Conservation (phyloP, 1,140 invertebrate genomes). For the Drosophila setifemur region DNA sequence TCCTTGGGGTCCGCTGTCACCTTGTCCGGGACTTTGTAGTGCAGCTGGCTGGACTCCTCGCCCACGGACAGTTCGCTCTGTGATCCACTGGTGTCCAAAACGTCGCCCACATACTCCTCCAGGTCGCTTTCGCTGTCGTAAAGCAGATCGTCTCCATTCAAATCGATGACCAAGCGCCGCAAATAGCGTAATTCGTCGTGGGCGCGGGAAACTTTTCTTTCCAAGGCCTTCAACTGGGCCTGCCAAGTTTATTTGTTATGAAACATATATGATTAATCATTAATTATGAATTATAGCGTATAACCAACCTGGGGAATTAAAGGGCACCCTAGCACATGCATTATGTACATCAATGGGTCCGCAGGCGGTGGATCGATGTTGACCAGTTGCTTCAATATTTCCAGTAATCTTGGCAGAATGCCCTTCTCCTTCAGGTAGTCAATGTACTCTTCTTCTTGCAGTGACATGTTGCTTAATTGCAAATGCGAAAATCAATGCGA, state of each 20-base stretch:
- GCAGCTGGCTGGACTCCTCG: neutral
- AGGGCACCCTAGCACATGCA: constrained; percentile 46
- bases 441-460: constrained; percentile 35
- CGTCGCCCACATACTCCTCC: constrained; percentile 48
- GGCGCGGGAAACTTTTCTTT: constrained; percentile 54
- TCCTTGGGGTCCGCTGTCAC: no score
- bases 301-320: constrained; percentile 49
- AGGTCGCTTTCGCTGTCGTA: constrained; percentile 59
- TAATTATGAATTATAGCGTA: neutral
- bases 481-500: no score
- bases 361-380: constrained; percentile 32
- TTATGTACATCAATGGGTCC: constrained; percentile 50
- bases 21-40: neutral
- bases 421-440: constrained; percentile 37
- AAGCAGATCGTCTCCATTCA: constrained; percentile 38
- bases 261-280: neutral
- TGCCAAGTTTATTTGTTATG: neutral
- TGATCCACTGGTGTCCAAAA: neutral
- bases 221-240: constrained; percentile 62
- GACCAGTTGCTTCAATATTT: constrained; percentile 46
- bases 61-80: neutral
- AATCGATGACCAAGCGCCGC: constrained; percentile 42
- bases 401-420: constrained; percentile 38
- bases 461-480: constrained; percentile 28
- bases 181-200: constrained; percentile 60